Evolutionary conservation across 2,113 vertebrate species (phyloP), one percentile per base, ranked within the genome.

Genomic region (Oncorhynchus nerka): DNA sequence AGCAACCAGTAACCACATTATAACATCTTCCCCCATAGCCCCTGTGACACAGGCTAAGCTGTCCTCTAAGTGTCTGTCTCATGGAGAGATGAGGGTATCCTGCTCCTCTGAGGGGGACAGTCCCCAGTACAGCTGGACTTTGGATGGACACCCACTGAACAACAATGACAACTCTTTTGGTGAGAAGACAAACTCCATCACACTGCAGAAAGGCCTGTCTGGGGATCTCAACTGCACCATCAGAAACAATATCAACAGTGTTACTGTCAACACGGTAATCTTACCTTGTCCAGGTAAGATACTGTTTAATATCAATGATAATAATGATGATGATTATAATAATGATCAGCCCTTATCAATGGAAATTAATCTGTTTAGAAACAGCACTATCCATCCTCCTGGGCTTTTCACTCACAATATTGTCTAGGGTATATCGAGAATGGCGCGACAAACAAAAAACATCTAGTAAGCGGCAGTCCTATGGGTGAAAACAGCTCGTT

Each of bases 71-170:
- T 89, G 87, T 90, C 69, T 85, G 20, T 76, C 84, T 28, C 26
- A 78, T 68, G 83, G 84, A 83, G 4, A 30, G 79, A 75, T 22
- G 79, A 80, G 2, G 62, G 79, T 82, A 74, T 75, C 74, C 76
- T 90, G 90, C 57, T 84, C 77, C 73, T 79, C 75, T 68, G 39
- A 75, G 1, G 90, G 83, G 22, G 88, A 86, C 64, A 81, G 71
- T 77, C 77, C 74, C 81, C 75, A 81, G 68, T 88, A 85, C 82
- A 86, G 4, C 73, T 92, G 88, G 89, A 89, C 75, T 71, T 73
- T 92, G 73, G 57, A 76, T 67, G 75, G 82, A 83, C 30, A 15
- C 39, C 49, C 1, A 64, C 76, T 86, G 80, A 74, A 59, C 34
- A 64, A 75, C 9, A 1, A 30, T 64, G 49, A 83, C 9, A 69